Evolutionary conservation across 2,797 vertebrate species (phyloP).

Genomic region (Australoheros facetus): DNA sequence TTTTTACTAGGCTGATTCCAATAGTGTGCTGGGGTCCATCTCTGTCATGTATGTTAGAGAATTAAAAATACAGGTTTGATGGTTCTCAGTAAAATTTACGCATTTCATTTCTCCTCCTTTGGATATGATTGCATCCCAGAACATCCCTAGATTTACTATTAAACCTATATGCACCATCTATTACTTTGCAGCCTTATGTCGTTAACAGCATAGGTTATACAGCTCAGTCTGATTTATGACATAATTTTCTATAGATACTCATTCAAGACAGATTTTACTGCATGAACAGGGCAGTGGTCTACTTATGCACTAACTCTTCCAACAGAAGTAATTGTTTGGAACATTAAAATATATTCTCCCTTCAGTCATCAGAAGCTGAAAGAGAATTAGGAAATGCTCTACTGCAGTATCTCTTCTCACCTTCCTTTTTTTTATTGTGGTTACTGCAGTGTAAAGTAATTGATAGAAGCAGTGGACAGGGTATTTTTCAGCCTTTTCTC

Average conservation of each 20-base stretch:
- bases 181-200: slow-evolving; percentile 20
- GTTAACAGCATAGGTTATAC: slow-evolving; percentile 19
- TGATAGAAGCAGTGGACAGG: background rate
- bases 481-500: background rate
- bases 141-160: slow-evolving; percentile 13
- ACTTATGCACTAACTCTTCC: slow-evolving; percentile 24
- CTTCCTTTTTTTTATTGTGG: background rate
- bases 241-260: slow-evolving; percentile 28
- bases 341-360: slow-evolving; percentile 30
- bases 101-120: background rate
- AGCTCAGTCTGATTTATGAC: slow-evolving; percentile 44
- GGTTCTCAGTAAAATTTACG: background rate
- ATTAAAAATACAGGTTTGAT: slow-evolving; percentile 14
- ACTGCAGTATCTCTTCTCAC: background rate
- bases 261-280: slow-evolving; percentile 19
- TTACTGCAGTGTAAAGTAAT: slow-evolving; percentile 1
- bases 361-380: slow-evolving; percentile 14
- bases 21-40: background rate
- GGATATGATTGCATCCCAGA: slow-evolving; percentile 1
- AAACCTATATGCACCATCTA: slow-evolving; percentile 7
- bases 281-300: slow-evolving; percentile 35
- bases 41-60: slow-evolving; percentile 1
- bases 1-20: background rate
- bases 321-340: slow-evolving; percentile 48
- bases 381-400: slow-evolving; percentile 17